Conservation (phyloP, 1,140 invertebrate species). For the Halyomorpha halys region DNA sequence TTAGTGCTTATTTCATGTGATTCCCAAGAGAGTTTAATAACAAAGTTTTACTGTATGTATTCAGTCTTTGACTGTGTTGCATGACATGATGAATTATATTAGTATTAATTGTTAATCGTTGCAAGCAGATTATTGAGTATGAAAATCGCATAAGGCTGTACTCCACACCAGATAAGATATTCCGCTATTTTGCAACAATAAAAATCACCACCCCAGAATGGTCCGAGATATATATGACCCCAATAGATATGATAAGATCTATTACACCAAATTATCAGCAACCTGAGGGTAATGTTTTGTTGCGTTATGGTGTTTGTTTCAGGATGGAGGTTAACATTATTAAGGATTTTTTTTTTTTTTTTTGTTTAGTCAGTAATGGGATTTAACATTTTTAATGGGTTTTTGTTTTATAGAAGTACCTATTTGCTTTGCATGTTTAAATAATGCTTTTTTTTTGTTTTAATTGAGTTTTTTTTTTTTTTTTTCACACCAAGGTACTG, state of each 20-base stretch:
- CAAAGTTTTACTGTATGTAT: too few relatives aligned
- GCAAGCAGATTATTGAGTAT: slow-evolving; percentile 87
- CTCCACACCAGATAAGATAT: slow-evolving; percentile 98
- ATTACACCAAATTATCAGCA: slow-evolving; percentile 95
- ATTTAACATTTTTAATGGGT: too few relatives aligned
- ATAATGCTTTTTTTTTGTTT: too few relatives aligned
- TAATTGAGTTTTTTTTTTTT: too few relatives aligned
- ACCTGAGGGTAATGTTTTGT: slow-evolving; percentile 70
- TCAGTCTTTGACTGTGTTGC: background rate
- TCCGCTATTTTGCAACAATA: slow-evolving; percentile 98
- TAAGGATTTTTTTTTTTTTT: too few relatives aligned
- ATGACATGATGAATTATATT: background rate
- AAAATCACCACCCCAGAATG: slow-evolving; percentile 61
- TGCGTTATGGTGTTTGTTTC: slow-evolving; percentile 13
- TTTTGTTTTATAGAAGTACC: too few relatives aligned
- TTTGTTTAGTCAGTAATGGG: too few relatives aligned
- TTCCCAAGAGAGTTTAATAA: too few relatives aligned
- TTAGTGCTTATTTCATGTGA: too few relatives aligned
- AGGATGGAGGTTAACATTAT: too few relatives aligned
- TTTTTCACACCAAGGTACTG: too few relatives aligned
- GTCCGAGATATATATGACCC: slow-evolving; percentile 91
- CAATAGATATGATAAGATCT: slow-evolving; percentile 92
- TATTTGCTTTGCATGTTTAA: too few relatives aligned
- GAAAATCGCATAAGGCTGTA: slow-evolving; percentile 92
- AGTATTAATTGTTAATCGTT: background rate